Evolutionary conservation across 2,797 vertebrate genomes (phyloP).

Genomic region (Propithecus deckenii): DNA sequence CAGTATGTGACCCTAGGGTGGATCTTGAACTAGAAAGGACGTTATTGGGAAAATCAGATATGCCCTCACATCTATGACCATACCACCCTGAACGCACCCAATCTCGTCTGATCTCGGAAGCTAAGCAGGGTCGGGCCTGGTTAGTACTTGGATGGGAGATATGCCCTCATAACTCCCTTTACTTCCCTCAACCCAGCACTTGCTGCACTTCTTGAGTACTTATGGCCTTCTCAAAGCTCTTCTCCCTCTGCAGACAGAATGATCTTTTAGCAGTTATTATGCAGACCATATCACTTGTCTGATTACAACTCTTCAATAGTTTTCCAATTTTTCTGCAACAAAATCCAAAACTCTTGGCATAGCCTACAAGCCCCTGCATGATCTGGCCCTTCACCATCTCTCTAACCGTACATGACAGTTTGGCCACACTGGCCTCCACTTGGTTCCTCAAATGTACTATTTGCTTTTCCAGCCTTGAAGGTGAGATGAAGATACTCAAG

Average conservation of each 20-base stretch:
- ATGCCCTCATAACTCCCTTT: background rate
- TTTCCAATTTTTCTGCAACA: slow-evolving; percentile 16
- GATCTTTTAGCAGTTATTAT: background rate
- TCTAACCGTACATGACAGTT: background rate
- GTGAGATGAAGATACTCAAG: background rate
- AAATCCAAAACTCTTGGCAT: slow-evolving; percentile 20
- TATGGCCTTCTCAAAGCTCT: background rate
- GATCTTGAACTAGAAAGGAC: background rate
- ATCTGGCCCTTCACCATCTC: background rate
- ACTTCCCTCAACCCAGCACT: background rate
- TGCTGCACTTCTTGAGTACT: background rate
- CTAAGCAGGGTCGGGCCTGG: too few species aligned
- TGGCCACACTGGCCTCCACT: background rate
- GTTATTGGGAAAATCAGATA: background rate
- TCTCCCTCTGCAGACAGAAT: background rate
- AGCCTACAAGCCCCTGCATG: background rate
- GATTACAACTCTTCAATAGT: background rate
- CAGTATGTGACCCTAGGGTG: background rate
- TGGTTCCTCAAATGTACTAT: background rate
- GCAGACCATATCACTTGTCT: background rate
- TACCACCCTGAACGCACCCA: too few species aligned
- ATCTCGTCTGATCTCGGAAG: too few species aligned
- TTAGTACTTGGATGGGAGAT: too few species aligned
- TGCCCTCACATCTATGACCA: background rate
- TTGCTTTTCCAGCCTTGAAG: background rate